Conservation (phyloP, 2,797 vertebrate species). For the Okamejei kenojei region DNA sequence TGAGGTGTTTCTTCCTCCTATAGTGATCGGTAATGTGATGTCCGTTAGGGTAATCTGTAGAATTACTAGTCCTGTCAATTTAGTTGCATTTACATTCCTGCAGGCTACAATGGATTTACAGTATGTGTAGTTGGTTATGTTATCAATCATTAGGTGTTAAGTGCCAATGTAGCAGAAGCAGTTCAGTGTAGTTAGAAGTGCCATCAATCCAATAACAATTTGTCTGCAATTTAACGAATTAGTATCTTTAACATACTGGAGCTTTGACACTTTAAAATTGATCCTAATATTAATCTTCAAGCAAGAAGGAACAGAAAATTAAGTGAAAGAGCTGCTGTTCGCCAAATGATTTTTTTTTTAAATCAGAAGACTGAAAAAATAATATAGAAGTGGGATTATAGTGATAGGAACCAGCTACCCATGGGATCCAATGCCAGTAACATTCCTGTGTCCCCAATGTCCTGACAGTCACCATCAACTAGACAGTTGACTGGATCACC, state of each 20-base stretch:
- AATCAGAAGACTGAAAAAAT: not conserved
- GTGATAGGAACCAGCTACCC: no score
- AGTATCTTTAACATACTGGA: conserved; percentile 33
- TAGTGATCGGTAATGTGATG: conserved; percentile 36
- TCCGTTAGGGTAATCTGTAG: conserved; percentile 35
- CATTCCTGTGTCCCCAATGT: no score
- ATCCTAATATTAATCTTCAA: conserved; percentile 35
- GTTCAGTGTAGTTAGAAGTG: conserved; percentile 20
- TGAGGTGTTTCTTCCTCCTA: conserved; percentile 14
- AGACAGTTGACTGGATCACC: no score
- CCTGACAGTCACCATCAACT: no score
- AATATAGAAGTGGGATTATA: no score
- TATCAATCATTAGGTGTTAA: conserved; percentile 37
- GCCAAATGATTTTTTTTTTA: not conserved
- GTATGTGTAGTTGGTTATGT: not conserved
- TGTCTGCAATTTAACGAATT: conserved; percentile 29
- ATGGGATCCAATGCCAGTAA: no score
- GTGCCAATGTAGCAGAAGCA: conserved; percentile 22
- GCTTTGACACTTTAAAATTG: conserved; percentile 35
- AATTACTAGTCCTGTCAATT: conserved; percentile 40
- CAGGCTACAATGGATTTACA: conserved; percentile 19
- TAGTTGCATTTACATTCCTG: conserved; percentile 26
- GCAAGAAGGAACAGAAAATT: not conserved
- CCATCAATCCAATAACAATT: conserved; percentile 38
- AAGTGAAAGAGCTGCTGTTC: not conserved